Evolutionary conservation across 2,888 invertebrate genomes (phyloP), one percentile per base, ranked within the genome.

Genomic region (Phasia obesa): DNA sequence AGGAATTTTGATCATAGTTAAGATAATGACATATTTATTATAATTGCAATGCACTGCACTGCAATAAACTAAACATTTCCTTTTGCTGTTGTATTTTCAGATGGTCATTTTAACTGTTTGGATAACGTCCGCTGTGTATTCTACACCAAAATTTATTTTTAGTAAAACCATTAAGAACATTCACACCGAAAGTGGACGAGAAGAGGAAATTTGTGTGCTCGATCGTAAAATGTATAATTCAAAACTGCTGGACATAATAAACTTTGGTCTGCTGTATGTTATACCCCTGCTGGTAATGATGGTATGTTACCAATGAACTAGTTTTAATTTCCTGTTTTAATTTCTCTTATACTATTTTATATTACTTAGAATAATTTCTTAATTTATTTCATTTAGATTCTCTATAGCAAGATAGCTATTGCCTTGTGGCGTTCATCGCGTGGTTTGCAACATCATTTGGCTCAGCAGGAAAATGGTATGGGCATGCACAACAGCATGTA

Each of bases 331-430:
- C 25, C 1, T 25, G 7, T 9, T n/a, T 44, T 17, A 21, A 23
- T 47, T 2, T 44, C 11, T 31, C 0, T 21, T n/a, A 31, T 27
- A 23, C 6, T 31, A 0, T 49, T 47, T 7, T 21, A n/a, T 11
- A 9, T 17, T 35, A 11, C 11, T 35, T 19, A 17, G 3, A 27
- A 47, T 27, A 13, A 53, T 55, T 38, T n/a, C 17, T 47, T 38
- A 17, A 27, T 51, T 47, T 42, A 42, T 62, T 57, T 23, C 6
- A 13, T 74, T 70, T 90, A 95, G 95, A 93, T 96, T 49, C 92
- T 97, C 42, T 98, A 98, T 90, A 95, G 96, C 42, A 93, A 95
- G 87, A 97, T 98, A 74, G 97, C 97, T 3, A 93, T 96, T 25
- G 95, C 95, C 0, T 92, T 98, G 47, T 97, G 97, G 97, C 94